phyloP scores from a whole-genome alignment of 37 sponge, comb jelly and placozoan species.

The Cliona cf. orientalis region DNA sequence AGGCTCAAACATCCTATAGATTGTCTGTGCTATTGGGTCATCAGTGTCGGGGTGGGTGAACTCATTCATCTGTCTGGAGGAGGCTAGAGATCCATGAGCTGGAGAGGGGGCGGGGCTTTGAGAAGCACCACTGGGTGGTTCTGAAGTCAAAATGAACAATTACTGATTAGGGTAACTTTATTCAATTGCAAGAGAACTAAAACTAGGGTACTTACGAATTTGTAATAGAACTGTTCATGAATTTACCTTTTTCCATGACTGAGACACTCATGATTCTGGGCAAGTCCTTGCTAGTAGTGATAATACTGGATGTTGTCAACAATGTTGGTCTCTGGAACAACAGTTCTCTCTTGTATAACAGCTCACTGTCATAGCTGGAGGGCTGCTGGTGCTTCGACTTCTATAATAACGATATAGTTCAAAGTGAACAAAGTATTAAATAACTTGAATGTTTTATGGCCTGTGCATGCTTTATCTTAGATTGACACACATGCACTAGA shows the following conservation, averaged over 20 bases:
- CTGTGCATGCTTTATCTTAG: no score
- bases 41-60: constrained; percentile 38
- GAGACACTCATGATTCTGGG: no score
- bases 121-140: no score
- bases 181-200: no score
- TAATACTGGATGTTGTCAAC: constrained; percentile 33
- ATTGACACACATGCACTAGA: no score
- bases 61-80: not conserved
- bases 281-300: not conserved
- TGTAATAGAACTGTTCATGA: no score
- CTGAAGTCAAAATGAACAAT: constrained; percentile 20
- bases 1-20: constrained; percentile 71
- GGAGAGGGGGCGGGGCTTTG: not conserved
- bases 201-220: no score
- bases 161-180: no score
- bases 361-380: constrained; percentile 43
- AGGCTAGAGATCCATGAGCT: not conserved
- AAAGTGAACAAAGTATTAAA: no score
- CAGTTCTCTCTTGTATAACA: constrained; percentile 6
- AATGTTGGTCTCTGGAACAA: constrained; percentile 46
- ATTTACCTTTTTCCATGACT: no score
- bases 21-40: constrained; percentile 65
- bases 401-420: no score
- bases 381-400: constrained; percentile 50
- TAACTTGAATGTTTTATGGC: no score